Conservation (phyloP, 2,113 vertebrate species). For the Cyanoderma ruficeps region DNA sequence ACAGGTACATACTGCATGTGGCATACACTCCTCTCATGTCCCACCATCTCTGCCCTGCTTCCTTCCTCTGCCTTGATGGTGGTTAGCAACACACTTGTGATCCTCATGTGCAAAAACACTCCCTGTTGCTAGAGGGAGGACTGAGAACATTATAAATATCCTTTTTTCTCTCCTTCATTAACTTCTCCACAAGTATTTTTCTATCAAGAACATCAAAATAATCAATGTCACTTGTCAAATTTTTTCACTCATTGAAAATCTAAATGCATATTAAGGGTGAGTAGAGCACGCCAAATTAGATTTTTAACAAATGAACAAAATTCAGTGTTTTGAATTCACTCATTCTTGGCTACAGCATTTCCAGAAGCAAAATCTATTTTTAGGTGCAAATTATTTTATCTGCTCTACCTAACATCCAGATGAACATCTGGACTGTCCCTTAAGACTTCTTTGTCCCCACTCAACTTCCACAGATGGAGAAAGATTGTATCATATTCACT, state of each 20-base stretch:
- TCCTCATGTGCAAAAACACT: background rate
- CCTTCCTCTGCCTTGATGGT: background rate
- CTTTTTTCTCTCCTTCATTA: background rate
- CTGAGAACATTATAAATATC: background rate
- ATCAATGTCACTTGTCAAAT: background rate
- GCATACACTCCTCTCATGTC: accelerated
- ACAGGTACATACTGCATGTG: accelerated
- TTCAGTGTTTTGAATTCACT: background rate
- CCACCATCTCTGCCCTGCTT: background rate
- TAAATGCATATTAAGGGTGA: background rate
- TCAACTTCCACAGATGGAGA: background rate
- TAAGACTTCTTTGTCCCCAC: accelerated
- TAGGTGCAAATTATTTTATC: background rate
- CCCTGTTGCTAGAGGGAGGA: background rate
- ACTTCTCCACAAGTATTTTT: background rate
- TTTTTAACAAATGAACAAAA: background rate
- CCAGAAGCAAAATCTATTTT: conserved; percentile 10
- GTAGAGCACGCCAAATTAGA: background rate
- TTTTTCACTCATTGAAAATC: background rate
- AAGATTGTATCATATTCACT: background rate
- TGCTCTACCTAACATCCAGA: background rate
- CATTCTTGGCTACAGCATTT: background rate
- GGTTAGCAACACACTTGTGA: background rate
- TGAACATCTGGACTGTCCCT: background rate
- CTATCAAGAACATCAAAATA: background rate